A percentile compares a stretch with the other conserved stretches of the same genome.
phyloP scores from a whole-genome alignment of 2,888 invertebrate species.

The Fissipunctia ypsillon region DNA sequence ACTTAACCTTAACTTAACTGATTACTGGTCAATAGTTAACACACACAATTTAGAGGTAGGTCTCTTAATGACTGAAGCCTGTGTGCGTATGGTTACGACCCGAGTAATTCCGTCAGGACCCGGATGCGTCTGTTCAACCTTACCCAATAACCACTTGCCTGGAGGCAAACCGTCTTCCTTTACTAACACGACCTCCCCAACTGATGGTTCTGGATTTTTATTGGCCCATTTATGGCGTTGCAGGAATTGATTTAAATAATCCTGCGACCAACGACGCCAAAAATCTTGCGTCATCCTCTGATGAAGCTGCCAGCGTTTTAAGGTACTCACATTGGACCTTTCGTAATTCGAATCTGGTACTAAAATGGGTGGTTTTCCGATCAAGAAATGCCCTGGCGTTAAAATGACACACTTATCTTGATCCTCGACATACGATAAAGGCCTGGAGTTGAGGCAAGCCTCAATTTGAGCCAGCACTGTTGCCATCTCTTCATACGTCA shows the following conservation, averaged over 20 bases:
- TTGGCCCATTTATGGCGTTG: neutral
- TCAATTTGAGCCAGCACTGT: neutral
- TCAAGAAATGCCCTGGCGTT: neutral
- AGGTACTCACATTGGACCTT: neutral
- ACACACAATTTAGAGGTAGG: neutral
- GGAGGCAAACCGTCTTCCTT: neutral
- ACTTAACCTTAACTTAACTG: neutral
- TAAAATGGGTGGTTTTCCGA: neutral
- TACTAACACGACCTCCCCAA: neutral
- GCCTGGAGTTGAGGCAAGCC: neutral
- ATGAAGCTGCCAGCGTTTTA: neutral
- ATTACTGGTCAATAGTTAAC: neutral
- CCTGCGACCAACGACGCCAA: constrained; percentile 10
- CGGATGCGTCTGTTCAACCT: neutral
- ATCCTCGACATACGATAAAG: neutral
- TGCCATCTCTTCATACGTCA: neutral
- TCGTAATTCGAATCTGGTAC: neutral
- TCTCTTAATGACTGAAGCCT: neutral
- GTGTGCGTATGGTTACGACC: neutral
- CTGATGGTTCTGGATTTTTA: neutral
- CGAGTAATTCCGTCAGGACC: neutral
- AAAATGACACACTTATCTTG: neutral
- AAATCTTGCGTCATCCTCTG: neutral
- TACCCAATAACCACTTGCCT: neutral
- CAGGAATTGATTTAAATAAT: neutral